Percentiles rank a stretch among this genome's conserved stretches.
phyloP scores from a whole-genome alignment of 1,140 invertebrate species.

The Dufourea novaeangliae region DNA sequence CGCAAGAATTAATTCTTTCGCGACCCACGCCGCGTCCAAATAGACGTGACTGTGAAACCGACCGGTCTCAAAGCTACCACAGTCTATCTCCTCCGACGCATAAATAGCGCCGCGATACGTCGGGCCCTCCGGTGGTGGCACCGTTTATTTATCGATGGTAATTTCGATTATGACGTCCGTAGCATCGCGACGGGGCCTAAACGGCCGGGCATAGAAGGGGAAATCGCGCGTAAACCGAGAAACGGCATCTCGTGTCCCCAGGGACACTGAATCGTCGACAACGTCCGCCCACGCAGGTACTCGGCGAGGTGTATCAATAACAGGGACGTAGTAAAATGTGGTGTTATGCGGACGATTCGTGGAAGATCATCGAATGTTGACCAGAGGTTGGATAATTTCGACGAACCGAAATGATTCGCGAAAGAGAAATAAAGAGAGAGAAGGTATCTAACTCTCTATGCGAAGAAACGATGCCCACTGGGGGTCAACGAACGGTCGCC shows the following conservation, averaged over 20 bases:
- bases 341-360: no score
- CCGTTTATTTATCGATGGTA: slow-evolving; percentile 30
- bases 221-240: neutral
- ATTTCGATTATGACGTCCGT: slow-evolving; percentile 23
- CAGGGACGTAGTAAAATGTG: no score
- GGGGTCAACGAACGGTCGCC: slow-evolving; percentile 47
- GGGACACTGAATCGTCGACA: neutral
- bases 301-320: neutral
- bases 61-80: neutral
- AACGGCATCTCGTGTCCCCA: neutral
- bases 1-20: slow-evolving; percentile 43
- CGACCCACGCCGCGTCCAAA: slow-evolving; percentile 45
- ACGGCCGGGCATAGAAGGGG: neutral
- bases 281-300: neutral
- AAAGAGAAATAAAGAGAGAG: slow-evolving; percentile 1
- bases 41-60: slow-evolving; percentile 41
- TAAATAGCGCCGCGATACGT: slow-evolving; percentile 48
- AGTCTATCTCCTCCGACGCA: slow-evolving; percentile 16
- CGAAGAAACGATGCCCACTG: slow-evolving; percentile 16
- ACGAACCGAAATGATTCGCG: slow-evolving; percentile 23
- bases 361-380: no score
- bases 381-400: no score
- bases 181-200: neutral
- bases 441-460: no score
- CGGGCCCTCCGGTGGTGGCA: slow-evolving; percentile 1